Conservation (phyloP, 2,888 invertebrate genomes). For the Andrena bucephala region DNA sequence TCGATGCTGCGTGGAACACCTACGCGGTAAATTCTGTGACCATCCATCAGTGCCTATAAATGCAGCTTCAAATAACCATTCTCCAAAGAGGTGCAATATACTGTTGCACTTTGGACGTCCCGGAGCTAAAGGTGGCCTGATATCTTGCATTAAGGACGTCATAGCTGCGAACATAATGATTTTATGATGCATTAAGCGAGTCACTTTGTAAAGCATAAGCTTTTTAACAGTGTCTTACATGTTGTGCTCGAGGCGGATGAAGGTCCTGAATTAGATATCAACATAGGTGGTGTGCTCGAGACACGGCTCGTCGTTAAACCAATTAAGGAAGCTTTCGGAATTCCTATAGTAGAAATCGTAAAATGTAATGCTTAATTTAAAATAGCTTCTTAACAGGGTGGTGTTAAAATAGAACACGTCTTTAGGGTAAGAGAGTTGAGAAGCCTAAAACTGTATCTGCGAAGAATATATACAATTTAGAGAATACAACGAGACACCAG, state of each 20-base stretch:
- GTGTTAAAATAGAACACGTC: not conserved
- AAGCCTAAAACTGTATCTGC: conserved; percentile 4
- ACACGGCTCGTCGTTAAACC: conserved; percentile 91
- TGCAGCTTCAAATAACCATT: conserved; percentile 98
- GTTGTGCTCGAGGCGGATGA: conserved; percentile 89
- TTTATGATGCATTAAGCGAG: conserved; percentile 13
- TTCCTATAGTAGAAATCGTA: conserved; percentile 86
- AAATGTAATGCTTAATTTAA: conserved; percentile 5
- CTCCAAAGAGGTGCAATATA: conserved; percentile 97
- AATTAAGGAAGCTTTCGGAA: conserved; percentile 93
- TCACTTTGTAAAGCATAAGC: conserved; percentile 17
- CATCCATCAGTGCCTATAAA: conserved; percentile 92
- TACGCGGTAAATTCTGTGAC: conserved; percentile 87
- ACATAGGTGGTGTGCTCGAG: conserved; percentile 88
- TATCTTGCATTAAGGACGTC: conserved; percentile 87
- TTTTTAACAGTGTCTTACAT: conserved; percentile 85
- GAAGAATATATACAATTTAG: conserved; percentile 40
- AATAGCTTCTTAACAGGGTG: not conserved
- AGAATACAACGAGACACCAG: conserved; percentile 11
- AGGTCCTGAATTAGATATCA: conserved; percentile 90
- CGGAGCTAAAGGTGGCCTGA: conserved; percentile 90
- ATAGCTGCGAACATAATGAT: conserved; percentile 86
- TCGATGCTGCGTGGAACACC: conserved; percentile 58
- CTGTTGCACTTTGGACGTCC: conserved; percentile 97
- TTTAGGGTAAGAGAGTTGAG: conserved; percentile 1